Evolutionary conservation across 2,888 invertebrate genomes (phyloP).

Genomic region (Coenonympha glycerion): DNA sequence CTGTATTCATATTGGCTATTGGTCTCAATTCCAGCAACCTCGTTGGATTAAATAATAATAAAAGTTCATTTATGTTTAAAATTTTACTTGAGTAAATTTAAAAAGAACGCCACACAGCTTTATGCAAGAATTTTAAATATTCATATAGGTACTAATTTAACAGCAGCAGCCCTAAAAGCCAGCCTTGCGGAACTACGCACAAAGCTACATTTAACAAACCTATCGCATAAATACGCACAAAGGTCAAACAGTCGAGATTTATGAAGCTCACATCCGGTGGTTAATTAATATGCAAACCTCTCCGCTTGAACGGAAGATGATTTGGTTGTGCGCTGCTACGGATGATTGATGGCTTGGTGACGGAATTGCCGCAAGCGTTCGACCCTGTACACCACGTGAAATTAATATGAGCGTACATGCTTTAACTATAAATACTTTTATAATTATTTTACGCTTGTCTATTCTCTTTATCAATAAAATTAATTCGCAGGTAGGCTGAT

Average conservation of each 20-base stretch:
- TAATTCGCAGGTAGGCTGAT: no score
- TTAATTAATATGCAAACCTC: conserved; percentile 53
- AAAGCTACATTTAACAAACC: conserved; percentile 9
- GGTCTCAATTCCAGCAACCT: no score
- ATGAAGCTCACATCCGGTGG: conserved; percentile 45
- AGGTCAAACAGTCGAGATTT: conserved; percentile 39
- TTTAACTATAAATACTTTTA: no score
- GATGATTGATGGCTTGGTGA: conserved; percentile 35
- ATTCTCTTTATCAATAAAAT: no score
- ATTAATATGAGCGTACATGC: neutral
- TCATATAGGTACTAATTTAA: no score
- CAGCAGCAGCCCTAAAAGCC: conserved; percentile 4
- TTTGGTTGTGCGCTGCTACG: conserved; percentile 35
- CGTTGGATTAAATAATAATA: no score
- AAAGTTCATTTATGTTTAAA: no score
- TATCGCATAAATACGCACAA: conserved; percentile 28
- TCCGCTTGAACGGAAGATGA: conserved; percentile 44
- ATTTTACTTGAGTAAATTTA: no score
- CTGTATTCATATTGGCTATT: neutral
- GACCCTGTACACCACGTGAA: conserved; percentile 4
- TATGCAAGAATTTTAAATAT: no score
- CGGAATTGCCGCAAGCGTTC: conserved; percentile 10
- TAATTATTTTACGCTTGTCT: no score
- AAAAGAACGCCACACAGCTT: no score
- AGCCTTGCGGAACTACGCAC: conserved; percentile 15